Conservation (phyloP, 2,113 vertebrate genomes). For the Tor tambroides region DNA sequence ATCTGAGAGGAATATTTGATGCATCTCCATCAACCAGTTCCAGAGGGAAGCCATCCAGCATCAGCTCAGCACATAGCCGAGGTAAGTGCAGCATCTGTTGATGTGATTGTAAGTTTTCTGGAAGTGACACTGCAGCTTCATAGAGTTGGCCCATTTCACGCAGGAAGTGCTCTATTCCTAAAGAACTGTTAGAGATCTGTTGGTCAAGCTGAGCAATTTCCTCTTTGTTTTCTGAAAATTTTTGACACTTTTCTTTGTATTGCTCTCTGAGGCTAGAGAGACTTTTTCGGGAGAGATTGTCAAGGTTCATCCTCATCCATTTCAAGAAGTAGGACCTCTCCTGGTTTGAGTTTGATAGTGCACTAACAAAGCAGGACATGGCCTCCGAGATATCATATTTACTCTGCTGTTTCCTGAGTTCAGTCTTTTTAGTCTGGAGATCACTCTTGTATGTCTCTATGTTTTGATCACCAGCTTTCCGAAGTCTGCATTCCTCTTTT, state of each 20-base stretch:
- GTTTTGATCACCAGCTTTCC: constrained; percentile 54
- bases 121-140: constrained; percentile 70
- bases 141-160: constrained; percentile 84
- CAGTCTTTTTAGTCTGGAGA: constrained; percentile 45
- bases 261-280: constrained; percentile 54
- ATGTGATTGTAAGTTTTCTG: neutral
- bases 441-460: constrained; percentile 65
- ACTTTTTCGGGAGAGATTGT: constrained; percentile 58
- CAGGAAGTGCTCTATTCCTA: constrained; percentile 81
- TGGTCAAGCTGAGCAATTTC: constrained; percentile 65
- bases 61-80: constrained; percentile 68
- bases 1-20: constrained; percentile 77
- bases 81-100: constrained; percentile 66
- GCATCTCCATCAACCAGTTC: constrained; percentile 81
- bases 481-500: constrained; percentile 69
- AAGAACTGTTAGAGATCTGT: constrained; percentile 70
- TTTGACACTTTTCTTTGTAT: constrained; percentile 64
- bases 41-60: constrained; percentile 78
- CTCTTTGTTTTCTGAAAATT: constrained; percentile 58
- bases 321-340: constrained; percentile 70
- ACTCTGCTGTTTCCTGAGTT: constrained; percentile 59
- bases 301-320: constrained; percentile 72
- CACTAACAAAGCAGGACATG: constrained; percentile 64
- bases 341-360: constrained; percentile 55
- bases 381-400: constrained; percentile 51